Conservation (phyloP, 2,888 invertebrate species). For the Boloria euphrosyne region DNA sequence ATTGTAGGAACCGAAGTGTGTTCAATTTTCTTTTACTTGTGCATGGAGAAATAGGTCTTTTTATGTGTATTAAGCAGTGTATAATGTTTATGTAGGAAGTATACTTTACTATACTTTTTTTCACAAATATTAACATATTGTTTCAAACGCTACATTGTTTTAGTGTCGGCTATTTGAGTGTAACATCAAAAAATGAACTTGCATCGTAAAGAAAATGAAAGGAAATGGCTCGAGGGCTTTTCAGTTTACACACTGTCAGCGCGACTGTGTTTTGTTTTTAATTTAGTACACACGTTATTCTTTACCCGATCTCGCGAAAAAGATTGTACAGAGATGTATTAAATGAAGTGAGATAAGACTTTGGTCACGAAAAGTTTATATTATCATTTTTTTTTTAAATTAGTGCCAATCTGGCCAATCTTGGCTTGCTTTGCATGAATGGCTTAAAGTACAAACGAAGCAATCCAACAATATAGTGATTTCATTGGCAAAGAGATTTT, state of each 20-base stretch:
- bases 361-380: too few species aligned
- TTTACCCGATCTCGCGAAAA: not conserved
- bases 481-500: too few species aligned
- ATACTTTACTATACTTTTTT: not conserved
- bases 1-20: too few species aligned
- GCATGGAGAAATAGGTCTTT: too few species aligned
- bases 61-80: not conserved
- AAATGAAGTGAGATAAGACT: not conserved
- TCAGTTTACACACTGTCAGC: slow-evolving; percentile 15
- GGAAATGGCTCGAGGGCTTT: slow-evolving; percentile 11
- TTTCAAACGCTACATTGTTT: slow-evolving; percentile 6
- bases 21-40: too few species aligned
- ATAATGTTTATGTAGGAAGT: too few species aligned
- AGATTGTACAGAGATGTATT: not conserved
- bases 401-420: too few species aligned
- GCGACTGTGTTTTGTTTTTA: slow-evolving; percentile 12
- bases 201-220: slow-evolving; percentile 18
- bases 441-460: too few species aligned
- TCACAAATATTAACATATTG: not conserved
- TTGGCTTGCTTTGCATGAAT: too few species aligned
- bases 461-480: too few species aligned
- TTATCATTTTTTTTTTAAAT: too few species aligned
- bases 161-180: slow-evolving; percentile 7
- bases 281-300: slow-evolving; percentile 15
- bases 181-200: slow-evolving; percentile 13